Conservation (phyloP, 2,113 vertebrate genomes). For the Corythaeola cristata region DNA sequence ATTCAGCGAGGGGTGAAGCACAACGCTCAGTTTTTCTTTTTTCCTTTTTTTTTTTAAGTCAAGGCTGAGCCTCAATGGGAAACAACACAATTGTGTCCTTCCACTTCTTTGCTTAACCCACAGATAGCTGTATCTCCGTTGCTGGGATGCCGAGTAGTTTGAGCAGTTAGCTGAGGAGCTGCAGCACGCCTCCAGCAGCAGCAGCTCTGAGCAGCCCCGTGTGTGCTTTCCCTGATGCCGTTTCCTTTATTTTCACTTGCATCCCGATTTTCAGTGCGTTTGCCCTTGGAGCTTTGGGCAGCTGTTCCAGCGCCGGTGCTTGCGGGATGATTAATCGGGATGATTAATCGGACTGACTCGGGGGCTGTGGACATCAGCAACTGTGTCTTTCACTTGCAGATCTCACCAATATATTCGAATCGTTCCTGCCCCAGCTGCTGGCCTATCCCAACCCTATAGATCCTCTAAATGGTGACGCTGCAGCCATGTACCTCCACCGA, state of each 20-base stretch:
- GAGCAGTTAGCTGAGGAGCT: not conserved
- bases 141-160: not conserved
- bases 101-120: not conserved
- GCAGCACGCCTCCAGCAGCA: not conserved
- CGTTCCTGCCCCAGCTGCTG: slow-evolving; percentile 97
- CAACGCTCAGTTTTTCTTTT: fast-evolving
- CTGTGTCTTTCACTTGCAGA: slow-evolving; percentile 75
- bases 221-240: fast-evolving
- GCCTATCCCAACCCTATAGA: slow-evolving; percentile 98
- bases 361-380: not conserved
- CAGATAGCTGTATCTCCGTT: fast-evolving
- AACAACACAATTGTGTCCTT: not conserved
- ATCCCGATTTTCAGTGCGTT: not conserved
- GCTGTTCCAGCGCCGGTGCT: not conserved
- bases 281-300: not conserved
- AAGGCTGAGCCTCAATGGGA: not conserved
- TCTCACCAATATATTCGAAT: slow-evolving; percentile 99
- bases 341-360: not conserved
- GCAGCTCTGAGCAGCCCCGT: not conserved
- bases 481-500: slow-evolving; percentile 98
- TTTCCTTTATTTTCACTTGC: not conserved
- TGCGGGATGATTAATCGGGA: not conserved
- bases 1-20: not conserved
- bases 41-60: not conserved
- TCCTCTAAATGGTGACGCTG: slow-evolving; percentile 95